phyloP scores from a whole-genome alignment of 2,888 invertebrate species.

The Acrobasis repandana region DNA sequence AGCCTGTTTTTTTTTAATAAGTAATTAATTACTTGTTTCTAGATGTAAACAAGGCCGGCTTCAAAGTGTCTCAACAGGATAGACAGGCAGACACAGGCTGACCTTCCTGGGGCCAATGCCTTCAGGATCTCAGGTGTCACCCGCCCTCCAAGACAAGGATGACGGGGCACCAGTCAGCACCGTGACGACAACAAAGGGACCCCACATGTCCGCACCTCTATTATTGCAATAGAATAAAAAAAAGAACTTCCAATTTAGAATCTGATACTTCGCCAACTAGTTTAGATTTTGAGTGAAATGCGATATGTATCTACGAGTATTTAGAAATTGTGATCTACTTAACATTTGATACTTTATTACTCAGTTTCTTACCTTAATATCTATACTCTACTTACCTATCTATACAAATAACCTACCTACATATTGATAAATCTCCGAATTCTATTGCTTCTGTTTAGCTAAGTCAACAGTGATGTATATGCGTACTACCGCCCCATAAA shows the following conservation, averaged over 20 bases:
- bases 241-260: not conserved
- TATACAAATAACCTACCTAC: no score
- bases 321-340: not conserved
- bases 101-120: constrained; percentile 51
- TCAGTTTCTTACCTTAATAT: no score
- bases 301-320: not conserved
- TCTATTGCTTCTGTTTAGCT: no score
- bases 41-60: not conserved
- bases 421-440: no score
- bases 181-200: constrained; percentile 37
- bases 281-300: not conserved
- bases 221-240: not conserved
- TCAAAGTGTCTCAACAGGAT: not conserved
- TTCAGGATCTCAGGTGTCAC: constrained; percentile 52
- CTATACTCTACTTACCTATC: no score
- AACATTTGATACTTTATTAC: not conserved
- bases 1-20: no score
- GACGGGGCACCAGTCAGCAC: constrained; percentile 36
- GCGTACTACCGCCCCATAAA: no score
- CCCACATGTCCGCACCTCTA: not conserved
- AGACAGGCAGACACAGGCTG: constrained; percentile 20
- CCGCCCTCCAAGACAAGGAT: constrained; percentile 48
- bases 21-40: no score
- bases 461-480: no score
- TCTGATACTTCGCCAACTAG: not conserved